phyloP scores from a whole-genome alignment of 2,888 invertebrate genomes.

The Prenolepis imparis region DNA sequence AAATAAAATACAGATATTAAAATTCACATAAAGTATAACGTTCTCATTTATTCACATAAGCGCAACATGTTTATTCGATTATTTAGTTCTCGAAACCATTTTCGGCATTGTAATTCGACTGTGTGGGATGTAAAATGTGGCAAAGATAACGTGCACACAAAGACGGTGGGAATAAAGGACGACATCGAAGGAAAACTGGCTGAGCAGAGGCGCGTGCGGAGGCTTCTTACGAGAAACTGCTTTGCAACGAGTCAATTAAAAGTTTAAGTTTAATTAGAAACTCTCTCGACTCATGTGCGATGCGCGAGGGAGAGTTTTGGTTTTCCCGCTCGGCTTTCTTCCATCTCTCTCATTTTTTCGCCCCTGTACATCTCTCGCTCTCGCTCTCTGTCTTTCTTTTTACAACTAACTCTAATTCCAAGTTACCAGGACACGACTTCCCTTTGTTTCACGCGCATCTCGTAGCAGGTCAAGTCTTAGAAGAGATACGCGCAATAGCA shows the following conservation, averaged over 20 bases:
- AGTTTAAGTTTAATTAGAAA: conserved; percentile 86
- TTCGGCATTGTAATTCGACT: not conserved
- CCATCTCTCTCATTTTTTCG: conserved; percentile 31
- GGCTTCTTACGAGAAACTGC: conserved; percentile 79
- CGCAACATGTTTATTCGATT: not conserved
- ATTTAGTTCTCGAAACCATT: not conserved
- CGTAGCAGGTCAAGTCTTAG: conserved; percentile 61
- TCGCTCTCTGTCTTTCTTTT: conserved; percentile 59
- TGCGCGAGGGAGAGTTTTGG: conserved; percentile 39
- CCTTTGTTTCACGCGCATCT: conserved; percentile 65
- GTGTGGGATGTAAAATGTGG: not conserved
- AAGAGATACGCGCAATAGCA: conserved; percentile 42
- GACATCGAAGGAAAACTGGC: conserved; percentile 60
- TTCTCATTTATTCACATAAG: not conserved
- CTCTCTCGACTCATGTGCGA: conserved; percentile 78
- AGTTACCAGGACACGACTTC: conserved; percentile 64
- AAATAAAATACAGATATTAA: not conserved
- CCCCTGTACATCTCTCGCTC: conserved; percentile 13
- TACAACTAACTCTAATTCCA: conserved; percentile 48
- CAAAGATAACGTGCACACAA: not conserved
- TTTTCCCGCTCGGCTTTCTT: conserved; percentile 47
- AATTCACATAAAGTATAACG: not conserved
- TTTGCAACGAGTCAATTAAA: conserved; percentile 85
- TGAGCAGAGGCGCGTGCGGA: conserved; percentile 69
- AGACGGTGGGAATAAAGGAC: conserved; percentile 26